Conservation (phyloP, 2,113 vertebrate species). For the Glaucidium brasilianum region DNA sequence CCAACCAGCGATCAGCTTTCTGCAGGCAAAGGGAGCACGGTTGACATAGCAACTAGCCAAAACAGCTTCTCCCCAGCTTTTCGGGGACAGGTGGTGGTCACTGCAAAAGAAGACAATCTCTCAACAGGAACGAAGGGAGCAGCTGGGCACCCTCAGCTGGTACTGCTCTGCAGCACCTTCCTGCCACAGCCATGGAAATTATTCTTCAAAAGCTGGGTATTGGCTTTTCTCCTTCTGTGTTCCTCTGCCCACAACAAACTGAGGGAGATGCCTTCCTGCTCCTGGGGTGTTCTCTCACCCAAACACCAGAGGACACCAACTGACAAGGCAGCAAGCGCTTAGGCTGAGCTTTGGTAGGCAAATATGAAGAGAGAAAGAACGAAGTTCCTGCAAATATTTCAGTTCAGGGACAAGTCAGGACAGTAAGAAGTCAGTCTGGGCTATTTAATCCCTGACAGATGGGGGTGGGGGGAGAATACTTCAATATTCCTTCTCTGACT, state of each 20-base stretch:
- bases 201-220: neutral
- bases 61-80: neutral
- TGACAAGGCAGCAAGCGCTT: neutral
- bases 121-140: neutral
- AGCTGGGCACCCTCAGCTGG: neutral
- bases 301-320: neutral
- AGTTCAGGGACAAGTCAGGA: neutral
- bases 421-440: neutral
- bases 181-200: fast-evolving
- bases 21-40: neutral
- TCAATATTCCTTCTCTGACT: neutral
- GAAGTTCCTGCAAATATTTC: neutral
- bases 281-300: neutral
- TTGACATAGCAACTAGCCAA: constrained; percentile 59
- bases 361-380: neutral
- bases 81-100: neutral
- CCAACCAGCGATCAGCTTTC: neutral
- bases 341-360: neutral
- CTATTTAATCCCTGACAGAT: neutral
- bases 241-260: neutral
- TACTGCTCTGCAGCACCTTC: neutral
- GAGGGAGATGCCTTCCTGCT: neutral
- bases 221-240: neutral
- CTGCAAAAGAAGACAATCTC: neutral
- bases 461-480: neutral